Evolutionary conservation across 64 coral and sea anemone species (phyloP), one percentile per base, ranked within the genome.

Genomic region (Pachyseris speciosa): DNA sequence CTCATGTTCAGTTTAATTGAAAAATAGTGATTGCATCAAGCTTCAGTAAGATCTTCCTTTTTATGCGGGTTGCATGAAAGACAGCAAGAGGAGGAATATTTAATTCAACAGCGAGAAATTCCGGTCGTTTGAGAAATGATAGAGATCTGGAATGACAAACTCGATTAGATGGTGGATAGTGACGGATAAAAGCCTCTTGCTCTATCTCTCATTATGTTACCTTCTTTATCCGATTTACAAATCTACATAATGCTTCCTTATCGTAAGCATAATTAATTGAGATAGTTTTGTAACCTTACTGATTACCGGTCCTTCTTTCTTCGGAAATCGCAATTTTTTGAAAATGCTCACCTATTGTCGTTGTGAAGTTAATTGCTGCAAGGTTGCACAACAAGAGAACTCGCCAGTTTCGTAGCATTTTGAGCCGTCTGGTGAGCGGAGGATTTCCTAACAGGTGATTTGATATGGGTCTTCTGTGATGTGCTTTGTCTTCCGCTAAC

Each of bases 331-430:
- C 38, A 32, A 61, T 61, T 38, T 24, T 20, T 60, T 24, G 52
- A 22, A 37, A 37, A 26, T 36, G 17, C 52, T n/a, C 37, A 81
- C 77, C 77, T 25, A 27, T 16, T n/a, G 36, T 63, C 31, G 77
- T 38, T 81, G 53, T 41, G 52, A 60, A 76, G 44, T 47, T 76
- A 76, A 76, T 81, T 32, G n/a, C 55, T 0, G 33, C 51, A 63
- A 81, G 8, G 77, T 40, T 39, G 17, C 8, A 36, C 19, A 81
- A 26, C 32, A 81, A 61, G 33, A 39, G 9, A 4, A 40, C 57
- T 2, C 34, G 37, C 67, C 67, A 26, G 40, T 42, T 10, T 7
- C 9, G 32, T 40, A 61, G 5, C 77, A 81, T 81, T n/a, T 58
- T 24, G 32, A 57, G 9, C 2, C 37, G 33, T 22, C 67, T 13